Percentiles rank a stretch among this genome's conserved stretches.
phyloP scores from a whole-genome alignment of 2,113 vertebrate species.

The Microtus pennsylvanicus region DNA sequence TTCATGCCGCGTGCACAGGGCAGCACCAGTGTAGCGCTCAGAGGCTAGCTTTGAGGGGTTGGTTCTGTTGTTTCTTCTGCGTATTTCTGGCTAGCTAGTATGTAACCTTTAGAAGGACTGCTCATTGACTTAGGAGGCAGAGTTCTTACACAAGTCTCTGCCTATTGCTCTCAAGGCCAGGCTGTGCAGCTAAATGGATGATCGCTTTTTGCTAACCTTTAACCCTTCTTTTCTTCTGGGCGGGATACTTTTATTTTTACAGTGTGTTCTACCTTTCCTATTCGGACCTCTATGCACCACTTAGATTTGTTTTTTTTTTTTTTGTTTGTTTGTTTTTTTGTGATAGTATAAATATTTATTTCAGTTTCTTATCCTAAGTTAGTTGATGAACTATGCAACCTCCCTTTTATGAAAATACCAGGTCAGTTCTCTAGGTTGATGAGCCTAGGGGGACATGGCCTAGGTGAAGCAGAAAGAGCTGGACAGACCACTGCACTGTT shows the following conservation, averaged over 20 bases:
- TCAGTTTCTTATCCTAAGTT: background rate
- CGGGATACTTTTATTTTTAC: conserved; percentile 18
- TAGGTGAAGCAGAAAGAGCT: background rate
- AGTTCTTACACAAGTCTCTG: background rate
- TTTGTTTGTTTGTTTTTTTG: no score
- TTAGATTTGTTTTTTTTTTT: background rate
- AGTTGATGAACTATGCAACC: background rate
- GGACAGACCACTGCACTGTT: background rate
- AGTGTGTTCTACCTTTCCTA: background rate
- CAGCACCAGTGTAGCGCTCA: no score
- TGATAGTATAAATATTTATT: background rate
- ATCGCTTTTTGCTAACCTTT: background rate
- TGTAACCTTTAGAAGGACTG: background rate
- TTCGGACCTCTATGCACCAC: background rate
- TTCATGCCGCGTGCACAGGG: fast-evolving
- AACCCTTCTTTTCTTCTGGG: background rate
- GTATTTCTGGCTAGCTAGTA: background rate
- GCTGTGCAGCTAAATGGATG: background rate
- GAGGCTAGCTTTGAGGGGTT: background rate
- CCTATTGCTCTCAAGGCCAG: background rate
- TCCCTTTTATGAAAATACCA: conserved; percentile 5
- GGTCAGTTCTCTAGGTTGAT: background rate
- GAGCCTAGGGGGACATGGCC: background rate
- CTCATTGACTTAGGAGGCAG: background rate
- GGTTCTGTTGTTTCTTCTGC: background rate